Base-by-base conservation (phyloP, 2,113 vertebrate species). In the Amphilophus citrinellus region DNA sequence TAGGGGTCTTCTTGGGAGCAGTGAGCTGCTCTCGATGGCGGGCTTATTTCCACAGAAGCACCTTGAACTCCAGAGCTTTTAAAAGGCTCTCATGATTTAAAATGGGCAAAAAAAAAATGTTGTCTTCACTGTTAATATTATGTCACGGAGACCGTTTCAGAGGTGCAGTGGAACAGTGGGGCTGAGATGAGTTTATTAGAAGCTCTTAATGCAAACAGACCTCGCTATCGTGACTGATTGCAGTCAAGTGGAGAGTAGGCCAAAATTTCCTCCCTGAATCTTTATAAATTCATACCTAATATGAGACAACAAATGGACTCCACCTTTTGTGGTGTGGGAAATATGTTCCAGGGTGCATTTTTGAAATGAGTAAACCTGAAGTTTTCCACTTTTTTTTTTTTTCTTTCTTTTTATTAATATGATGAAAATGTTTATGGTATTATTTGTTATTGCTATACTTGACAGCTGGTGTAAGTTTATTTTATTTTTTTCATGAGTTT, bases 401-500 rank as follows among this genome's bases (percentile, higher is more conserved):
- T 47, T 27, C 53, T 44, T 61, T 65, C 76, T 76, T 81, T 84
- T 57, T 37, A 83, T 89, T 83, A 85, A 77, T 37, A 73, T 47
- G 44, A 59, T 83, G 27, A 76, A 61, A 39, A 77, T 73, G 61
- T 89, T 68, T 37, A 71, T 82, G 37, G 60, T 81, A 35, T 86
- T 68, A 30, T 42, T 42, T 83, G 57, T 85, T 80, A 42, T 22
- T 20, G 80, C 61, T 79, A 10, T 77, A 61, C 60, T n/a, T 82
- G 87, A 89, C 88, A 89, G 89, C 86, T 87, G 91, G 83, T 88
- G 68, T 53, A 32, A 20, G 66, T 78, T 73, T 14, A 63, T 27
- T 76, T 1, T 71, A 71, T 62, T 80, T 76, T 79, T 85, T 91
- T 63, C 14, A 53, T 60, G 35, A 3, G 44, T 79, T 88, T 83